These are phyloP conservation scores for Apis dorsata DNA, from an alignment of 1,140 invertebrate genomes.

Conservation along the genomic window DNA sequence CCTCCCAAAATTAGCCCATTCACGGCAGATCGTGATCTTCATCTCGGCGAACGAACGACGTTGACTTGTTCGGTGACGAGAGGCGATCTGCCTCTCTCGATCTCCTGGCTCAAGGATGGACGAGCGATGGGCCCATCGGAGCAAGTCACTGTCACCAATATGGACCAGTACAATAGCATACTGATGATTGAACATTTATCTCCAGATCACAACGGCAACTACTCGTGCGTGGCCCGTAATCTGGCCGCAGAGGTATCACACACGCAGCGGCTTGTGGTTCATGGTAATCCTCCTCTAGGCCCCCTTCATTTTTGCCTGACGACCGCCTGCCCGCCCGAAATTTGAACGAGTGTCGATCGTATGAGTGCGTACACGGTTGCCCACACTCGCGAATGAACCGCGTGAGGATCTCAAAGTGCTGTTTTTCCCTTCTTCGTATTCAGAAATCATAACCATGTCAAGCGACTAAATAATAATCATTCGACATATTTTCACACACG, in stretches of 20 bases:
- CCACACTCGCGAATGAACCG: constrained; percentile 54
- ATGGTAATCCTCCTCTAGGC: constrained; percentile 85
- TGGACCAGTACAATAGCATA: constrained; percentile 89
- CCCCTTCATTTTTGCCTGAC: constrained; percentile 71
- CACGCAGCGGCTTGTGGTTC: constrained; percentile 88
- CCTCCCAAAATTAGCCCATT: constrained; percentile 90
- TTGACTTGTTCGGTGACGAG: constrained; percentile 89
- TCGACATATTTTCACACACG: not conserved
- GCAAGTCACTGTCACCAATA: constrained; percentile 85
- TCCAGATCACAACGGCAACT: constrained; percentile 88
- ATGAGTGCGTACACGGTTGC: constrained; percentile 59
- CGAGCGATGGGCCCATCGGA: constrained; percentile 83
- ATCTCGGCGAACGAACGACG: constrained; percentile 88
- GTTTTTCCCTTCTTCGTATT: not conserved
- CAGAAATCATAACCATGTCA: not conserved
- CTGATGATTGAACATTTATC: constrained; percentile 89
- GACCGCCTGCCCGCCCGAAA: constrained; percentile 74
- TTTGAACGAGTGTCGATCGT: constrained; percentile 60
- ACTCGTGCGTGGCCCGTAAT: constrained; percentile 87
- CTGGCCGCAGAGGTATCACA: constrained; percentile 86
- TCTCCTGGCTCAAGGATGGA: constrained; percentile 89
- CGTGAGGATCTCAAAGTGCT: constrained; percentile 38
- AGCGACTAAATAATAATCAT: not conserved
- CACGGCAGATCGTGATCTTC: constrained; percentile 85
- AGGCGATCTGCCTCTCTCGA: constrained; percentile 88